Base-by-base conservation (phyloP, 2,888 invertebrate species). In the Tetrapedia diversipes region DNA sequence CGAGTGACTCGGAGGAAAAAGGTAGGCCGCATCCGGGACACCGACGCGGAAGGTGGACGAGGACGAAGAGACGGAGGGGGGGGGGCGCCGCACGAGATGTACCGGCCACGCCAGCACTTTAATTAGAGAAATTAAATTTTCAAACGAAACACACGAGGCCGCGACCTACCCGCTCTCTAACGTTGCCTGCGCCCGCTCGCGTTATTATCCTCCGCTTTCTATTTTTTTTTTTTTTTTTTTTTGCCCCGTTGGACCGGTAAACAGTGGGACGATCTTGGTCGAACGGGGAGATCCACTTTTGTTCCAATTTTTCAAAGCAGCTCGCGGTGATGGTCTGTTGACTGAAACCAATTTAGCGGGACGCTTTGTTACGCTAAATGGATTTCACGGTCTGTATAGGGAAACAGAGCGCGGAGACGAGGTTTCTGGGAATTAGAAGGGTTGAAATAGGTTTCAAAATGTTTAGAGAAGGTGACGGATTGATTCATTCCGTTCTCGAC, bases 111-210 rank as follows among this genome's bases (percentile, higher is more conserved):
- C 77, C 75, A 74, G 82, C 86, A 84, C 87, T 89, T 88, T 88
- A 88, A 88, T 88, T 87, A 88, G 85, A 83, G 81, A 86, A 88
- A 88, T 87, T 88, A 89, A 88, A 86, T 87, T 87, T 84, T 83
- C 83, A 83, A 87, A 88, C 84, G 84, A 84, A 85, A 86, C 84
- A 84, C 80, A 78, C 69, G 60, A 39, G 39, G 63, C 49, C 73
- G 22, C 72, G 65, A 71, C 77, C 69, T 37, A 32, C 34, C 43
- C 7, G 37, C 19, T 22, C n/a, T 29, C 29, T 3, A 22, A 11
- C 22, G 10, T 24, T 27, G 10, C 16, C 34, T n/a, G 8, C 34
- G 45, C 22, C 19, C 34, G 24, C 56, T 34, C 27, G 19, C 19
- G 54, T 37, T 73, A 47, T 19, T n/a, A n/a, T n/a, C n/a, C n/a